These are phyloP conservation scores for Leucoraja erinaceus DNA, from an alignment of 2,113 vertebrate species.

Conservation along the genomic window DNA sequence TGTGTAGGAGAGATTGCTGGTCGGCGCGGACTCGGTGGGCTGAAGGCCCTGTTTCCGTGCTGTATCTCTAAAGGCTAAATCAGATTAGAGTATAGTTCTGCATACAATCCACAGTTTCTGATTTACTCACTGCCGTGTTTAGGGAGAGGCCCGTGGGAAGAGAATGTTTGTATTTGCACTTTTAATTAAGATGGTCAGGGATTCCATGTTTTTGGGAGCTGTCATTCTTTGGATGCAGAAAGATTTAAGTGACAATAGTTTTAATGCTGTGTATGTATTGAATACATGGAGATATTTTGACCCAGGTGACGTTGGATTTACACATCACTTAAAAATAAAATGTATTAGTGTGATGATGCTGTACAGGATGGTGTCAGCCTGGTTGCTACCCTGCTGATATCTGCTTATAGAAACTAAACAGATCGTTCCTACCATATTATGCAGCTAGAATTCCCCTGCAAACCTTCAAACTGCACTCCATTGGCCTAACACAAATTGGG, in stretches of 20 bases:
- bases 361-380: not conserved
- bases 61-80: no score
- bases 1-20: no score
- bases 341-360: no score
- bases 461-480: not conserved
- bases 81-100: not conserved
- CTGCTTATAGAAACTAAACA: not conserved
- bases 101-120: not conserved
- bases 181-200: not conserved
- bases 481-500: not conserved
- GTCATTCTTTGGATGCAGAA: not conserved
- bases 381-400: no score
- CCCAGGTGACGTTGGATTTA: not conserved
- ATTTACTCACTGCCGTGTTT: not conserved
- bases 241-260: not conserved
- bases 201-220: not conserved
- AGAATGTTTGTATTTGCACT: not conserved
- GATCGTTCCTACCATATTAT: no score
- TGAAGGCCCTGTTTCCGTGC: no score
- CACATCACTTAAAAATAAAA: no score
- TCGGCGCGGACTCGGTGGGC: no score
- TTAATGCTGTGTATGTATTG: no score
- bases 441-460: not conserved
- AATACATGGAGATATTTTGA: no score
- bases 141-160: not conserved